Base-by-base conservation (phyloP, 2,113 vertebrate genomes). In the Centrocercus urophasianus region DNA sequence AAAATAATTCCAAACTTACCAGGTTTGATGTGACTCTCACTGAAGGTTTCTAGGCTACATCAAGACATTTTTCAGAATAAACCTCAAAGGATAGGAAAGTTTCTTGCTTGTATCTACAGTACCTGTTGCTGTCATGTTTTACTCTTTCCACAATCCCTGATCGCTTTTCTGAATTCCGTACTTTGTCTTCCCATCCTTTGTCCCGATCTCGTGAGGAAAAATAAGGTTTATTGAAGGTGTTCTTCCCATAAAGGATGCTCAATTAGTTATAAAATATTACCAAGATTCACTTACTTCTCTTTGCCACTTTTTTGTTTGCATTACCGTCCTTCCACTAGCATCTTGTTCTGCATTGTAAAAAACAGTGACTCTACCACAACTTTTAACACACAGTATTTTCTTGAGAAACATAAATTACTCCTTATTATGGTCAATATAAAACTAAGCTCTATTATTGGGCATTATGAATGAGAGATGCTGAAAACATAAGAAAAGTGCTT, bases 381-480 rank as follows among this genome's bases (percentile, higher is more conserved):
- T 83, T 74, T 81, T 50, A 54, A 34, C 6, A 42, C 20, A 10
- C 4, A 15, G 5, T 54, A 9, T 30, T 71, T 66, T 90, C n/a
- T 73, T 34, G 36, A 59, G 50, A 45, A 70, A 21, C 0, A 0
- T 12, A 32, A 42, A 7, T 28, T 81, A 32, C 4, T 66, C 19
- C 24, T 19, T 86, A 7, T 64, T 47, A 30, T 15, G 40, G n/a
- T 81, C 57, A 50, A 4, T 63, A 25, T 24, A 71, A 75, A 7
- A 74, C 10, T 11, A 34, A 32, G 5, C n/a, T 71, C 22, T 57
- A 4, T 54, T 50, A 45, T 30, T 16, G 18, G 16, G 5, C 36
- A 54, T 43, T 66, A 61, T 11, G 69, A 72, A 52, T 48, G 20
- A 63, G 36, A 66, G 16, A 61, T 61, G 40, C 30, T 45, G 63